A percentile compares a stretch with the other conserved stretches of the same genome.
phyloP scores from a whole-genome alignment of 1,140 invertebrate genomes.

The Brachionus manjavacas region DNA sequence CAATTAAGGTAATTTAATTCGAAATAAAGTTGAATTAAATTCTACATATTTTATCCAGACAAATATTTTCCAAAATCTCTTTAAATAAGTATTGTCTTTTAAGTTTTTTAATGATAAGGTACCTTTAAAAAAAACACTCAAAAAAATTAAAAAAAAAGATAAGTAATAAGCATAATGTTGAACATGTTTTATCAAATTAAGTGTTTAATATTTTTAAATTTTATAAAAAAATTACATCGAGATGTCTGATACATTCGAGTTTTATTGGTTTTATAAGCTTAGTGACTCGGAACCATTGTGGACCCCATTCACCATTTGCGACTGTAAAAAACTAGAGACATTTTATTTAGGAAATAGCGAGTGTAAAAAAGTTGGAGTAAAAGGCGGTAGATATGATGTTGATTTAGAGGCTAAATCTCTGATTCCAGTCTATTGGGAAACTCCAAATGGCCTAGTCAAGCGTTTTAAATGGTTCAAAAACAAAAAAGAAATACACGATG shows the following conservation, averaged over 20 bases:
- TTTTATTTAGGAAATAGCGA: not conserved
- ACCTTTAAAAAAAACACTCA: not conserved
- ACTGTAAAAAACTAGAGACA: not conserved
- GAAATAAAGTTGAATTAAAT: too few relatives aligned
- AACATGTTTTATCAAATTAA: not conserved
- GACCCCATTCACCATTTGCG: not conserved
- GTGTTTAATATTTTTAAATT: not conserved
- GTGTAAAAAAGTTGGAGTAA: not conserved
- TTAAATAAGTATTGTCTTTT: not conserved
- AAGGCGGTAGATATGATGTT: not conserved
- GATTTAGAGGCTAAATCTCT: not conserved
- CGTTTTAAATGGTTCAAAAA: conserved; percentile 7
- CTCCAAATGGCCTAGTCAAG: not conserved
- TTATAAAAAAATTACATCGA: not conserved
- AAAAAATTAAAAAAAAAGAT: not conserved
- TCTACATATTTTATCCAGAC: not conserved
- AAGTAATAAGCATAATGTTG: not conserved
- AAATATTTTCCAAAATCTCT: not conserved
- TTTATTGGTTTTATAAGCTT: not conserved
- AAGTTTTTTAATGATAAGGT: not conserved
- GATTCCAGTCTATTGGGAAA: not conserved
- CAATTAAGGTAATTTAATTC: too few relatives aligned
- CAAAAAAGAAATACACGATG: not conserved
- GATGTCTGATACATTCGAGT: not conserved
- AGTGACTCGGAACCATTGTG: not conserved